Evolutionary conservation across 2,797 vertebrate genomes (phyloP).

Genomic region (Chaetodon trifasciatus): DNA sequence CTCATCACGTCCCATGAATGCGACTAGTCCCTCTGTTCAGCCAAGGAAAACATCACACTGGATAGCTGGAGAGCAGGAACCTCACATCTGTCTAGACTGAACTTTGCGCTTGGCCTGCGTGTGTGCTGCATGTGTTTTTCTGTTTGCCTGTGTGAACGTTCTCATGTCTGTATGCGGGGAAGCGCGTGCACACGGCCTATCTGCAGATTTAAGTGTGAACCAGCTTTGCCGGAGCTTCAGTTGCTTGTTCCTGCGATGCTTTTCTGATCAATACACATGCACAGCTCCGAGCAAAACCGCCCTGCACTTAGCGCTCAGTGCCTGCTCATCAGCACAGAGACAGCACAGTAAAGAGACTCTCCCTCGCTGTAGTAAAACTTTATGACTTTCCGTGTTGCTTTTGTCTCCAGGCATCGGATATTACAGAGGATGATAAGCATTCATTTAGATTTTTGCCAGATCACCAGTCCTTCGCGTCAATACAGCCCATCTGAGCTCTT

Average conservation of each 20-base stretch:
- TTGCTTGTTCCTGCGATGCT: conserved; percentile 7
- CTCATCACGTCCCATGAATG: conserved; percentile 71
- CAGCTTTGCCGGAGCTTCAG: conserved; percentile 27
- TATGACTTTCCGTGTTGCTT: conserved; percentile 78
- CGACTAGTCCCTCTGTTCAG: conserved; percentile 52
- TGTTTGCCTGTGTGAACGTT: conserved; percentile 18
- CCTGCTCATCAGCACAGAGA: conserved; percentile 74
- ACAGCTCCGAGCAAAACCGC: conserved; percentile 35
- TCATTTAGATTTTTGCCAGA: conserved; percentile 81
- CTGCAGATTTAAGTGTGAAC: conserved; percentile 36
- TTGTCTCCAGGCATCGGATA: conserved; percentile 81
- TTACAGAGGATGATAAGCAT: conserved; percentile 78
- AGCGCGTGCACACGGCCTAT: not conserved
- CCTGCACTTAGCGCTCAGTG: conserved; percentile 60
- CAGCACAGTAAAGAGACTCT: conserved; percentile 80
- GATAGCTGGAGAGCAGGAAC: conserved; percentile 41
- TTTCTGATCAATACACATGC: conserved; percentile 62
- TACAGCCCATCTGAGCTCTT: conserved; percentile 81
- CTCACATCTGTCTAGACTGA: conserved; percentile 66
- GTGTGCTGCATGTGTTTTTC: conserved; percentile 12
- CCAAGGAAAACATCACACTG: conserved; percentile 63
- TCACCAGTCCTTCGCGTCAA: conserved; percentile 78
- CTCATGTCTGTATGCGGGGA: conserved; percentile 27
- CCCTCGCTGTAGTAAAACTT: conserved; percentile 80
- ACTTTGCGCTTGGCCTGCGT: conserved; percentile 5